Evolutionary conservation across 2,797 vertebrate genomes (phyloP).

Genomic region (Oryzias dopingdopingensis): DNA sequence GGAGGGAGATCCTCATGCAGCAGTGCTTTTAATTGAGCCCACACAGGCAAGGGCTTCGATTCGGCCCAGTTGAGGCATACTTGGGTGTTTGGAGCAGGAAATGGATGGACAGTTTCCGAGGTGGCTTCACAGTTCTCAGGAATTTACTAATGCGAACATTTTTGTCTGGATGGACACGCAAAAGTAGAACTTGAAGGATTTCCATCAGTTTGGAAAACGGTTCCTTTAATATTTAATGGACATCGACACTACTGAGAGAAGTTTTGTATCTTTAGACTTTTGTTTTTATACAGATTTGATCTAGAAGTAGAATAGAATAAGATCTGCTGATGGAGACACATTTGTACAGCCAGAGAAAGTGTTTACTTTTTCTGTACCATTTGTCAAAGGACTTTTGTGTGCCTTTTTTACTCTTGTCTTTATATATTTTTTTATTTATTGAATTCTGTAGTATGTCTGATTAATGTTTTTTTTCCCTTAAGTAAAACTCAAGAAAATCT

Average conservation of each 20-base stretch:
- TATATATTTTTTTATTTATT: constrained; percentile 87
- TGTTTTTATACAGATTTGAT: constrained; percentile 70
- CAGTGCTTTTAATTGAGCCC: constrained; percentile 80
- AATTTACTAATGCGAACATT: constrained; percentile 86
- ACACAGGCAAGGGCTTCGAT: constrained; percentile 70
- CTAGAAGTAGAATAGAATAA: constrained; percentile 80
- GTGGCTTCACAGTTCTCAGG: constrained; percentile 87
- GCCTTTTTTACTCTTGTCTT: constrained; percentile 99
- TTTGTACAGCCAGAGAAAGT: constrained; percentile 85
- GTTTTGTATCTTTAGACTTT: constrained; percentile 82
- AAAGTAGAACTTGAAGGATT: constrained; percentile 75
- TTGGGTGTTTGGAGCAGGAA: constrained; percentile 87
- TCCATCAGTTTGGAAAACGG: constrained; percentile 72
- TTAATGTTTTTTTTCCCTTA: constrained; percentile 73
- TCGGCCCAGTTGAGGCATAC: constrained; percentile 75
- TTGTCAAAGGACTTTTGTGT: constrained; percentile 97
- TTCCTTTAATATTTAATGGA: constrained; percentile 72
- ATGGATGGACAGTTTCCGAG: constrained; percentile 62
- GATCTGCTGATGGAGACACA: constrained; percentile 84
- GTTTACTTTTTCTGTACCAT: constrained; percentile 88
- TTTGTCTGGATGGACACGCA: constrained; percentile 73
- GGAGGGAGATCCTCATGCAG: constrained; percentile 74
- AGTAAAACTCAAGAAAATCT: constrained; percentile 65
- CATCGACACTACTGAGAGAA: constrained; percentile 88
- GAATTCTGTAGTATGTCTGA: constrained; percentile 82